Evolutionary conservation across 2,113 vertebrate genomes (phyloP).

Genomic region (Rhombomys opimus): DNA sequence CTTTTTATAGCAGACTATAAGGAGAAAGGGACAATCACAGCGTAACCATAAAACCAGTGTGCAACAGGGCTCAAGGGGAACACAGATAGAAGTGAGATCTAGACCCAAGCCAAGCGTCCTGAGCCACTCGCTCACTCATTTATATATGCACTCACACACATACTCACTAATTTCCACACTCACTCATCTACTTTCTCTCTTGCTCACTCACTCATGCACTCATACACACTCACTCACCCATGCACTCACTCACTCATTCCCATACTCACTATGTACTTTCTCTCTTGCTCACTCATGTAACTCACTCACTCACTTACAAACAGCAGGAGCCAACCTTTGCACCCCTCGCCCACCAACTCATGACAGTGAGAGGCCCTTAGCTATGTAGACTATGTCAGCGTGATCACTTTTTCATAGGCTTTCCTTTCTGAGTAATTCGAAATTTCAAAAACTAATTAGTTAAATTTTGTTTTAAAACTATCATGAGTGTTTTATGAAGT

Average conservation of each 20-base stretch:
- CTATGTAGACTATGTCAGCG: background rate
- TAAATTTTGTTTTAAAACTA: background rate
- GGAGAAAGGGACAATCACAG: background rate
- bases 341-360: background rate
- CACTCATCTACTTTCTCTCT: no score
- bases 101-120: background rate
- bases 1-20: background rate
- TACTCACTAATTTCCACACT: background rate
- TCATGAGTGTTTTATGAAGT: background rate
- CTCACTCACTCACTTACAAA: background rate
- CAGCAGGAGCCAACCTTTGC: background rate
- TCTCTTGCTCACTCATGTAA: no score
- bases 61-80: no score
- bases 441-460: background rate
- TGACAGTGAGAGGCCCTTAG: background rate
- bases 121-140: no score
- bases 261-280: background rate
- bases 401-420: slow-evolving; percentile 10
- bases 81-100: background rate
- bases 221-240: background rate
- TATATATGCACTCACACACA: background rate
- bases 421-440: background rate
- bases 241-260: background rate
- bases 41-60: background rate
- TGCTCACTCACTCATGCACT: background rate